These are phyloP conservation scores for Pogoniulus pusillus DNA, from an alignment of 2,797 vertebrate species.

Conservation along the genomic window DNA sequence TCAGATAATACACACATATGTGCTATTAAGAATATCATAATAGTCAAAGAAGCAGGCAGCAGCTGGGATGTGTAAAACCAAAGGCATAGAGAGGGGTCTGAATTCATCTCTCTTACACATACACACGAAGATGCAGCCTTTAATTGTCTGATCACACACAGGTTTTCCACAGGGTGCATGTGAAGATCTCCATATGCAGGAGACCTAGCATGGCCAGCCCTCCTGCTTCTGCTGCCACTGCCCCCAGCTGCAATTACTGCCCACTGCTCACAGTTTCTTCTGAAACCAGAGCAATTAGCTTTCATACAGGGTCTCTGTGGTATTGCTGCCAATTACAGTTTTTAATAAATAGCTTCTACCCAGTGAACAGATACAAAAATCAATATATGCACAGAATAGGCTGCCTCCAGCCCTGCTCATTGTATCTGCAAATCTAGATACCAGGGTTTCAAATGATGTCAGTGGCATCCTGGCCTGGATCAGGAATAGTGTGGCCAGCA, in stretches of 20 bases:
- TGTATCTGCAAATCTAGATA: neutral
- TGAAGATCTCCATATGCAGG: rapidly evolving
- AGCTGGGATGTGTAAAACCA: neutral
- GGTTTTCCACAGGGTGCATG: neutral
- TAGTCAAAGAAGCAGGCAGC: neutral
- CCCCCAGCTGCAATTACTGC: neutral
- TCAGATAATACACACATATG: neutral
- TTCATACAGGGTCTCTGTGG: neutral
- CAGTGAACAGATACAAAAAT: neutral
- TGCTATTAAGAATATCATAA: neutral
- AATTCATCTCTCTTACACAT: neutral
- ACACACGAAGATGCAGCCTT: neutral
- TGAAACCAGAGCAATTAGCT: neutral
- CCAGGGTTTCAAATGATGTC: neutral
- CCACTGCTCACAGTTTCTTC: neutral
- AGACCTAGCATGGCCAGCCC: neutral
- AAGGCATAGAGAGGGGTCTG: neutral
- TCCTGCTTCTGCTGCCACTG: neutral
- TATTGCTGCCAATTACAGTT: neutral
- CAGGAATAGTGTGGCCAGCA: too few relatives aligned
- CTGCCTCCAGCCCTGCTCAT: neutral
- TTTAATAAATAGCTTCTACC: neutral
- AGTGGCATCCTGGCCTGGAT: too few relatives aligned
- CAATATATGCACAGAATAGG: neutral
- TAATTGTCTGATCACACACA: neutral